phyloP scores from a whole-genome alignment of 2,797 vertebrate species.

The Betta splendens region DNA sequence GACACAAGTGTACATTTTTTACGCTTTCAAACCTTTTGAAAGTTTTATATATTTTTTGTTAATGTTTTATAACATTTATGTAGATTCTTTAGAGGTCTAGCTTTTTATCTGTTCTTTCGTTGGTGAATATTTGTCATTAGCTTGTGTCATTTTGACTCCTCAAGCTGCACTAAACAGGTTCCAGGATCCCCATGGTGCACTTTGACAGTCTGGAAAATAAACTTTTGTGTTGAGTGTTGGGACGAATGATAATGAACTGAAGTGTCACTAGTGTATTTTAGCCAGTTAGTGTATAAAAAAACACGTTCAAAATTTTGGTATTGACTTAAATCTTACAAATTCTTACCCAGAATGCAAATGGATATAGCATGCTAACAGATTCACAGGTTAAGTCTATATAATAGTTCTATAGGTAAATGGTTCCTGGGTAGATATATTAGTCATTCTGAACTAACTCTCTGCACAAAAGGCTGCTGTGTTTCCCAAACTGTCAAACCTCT shows the following conservation, averaged over 20 bases:
- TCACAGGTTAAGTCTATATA: too few species aligned
- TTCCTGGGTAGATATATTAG: too few species aligned
- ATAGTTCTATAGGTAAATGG: too few species aligned
- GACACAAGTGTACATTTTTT: conserved; percentile 75
- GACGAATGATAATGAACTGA: background rate
- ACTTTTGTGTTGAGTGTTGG: conserved; percentile 1
- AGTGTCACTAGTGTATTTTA: background rate
- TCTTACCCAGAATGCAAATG: too few species aligned
- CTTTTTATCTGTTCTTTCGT: conserved; percentile 12
- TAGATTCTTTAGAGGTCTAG: conserved; percentile 57
- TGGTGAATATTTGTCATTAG: conserved; percentile 52
- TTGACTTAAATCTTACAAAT: too few species aligned
- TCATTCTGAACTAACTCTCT: too few species aligned
- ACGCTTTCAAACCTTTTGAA: conserved; percentile 79
- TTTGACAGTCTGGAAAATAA: conserved; percentile 19
- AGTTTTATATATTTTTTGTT: conserved; percentile 83
- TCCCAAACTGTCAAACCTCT: conserved; percentile 17
- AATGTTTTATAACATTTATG: conserved; percentile 75
- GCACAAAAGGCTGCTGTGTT: background rate
- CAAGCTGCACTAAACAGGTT: conserved; percentile 29
- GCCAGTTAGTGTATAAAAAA: background rate
- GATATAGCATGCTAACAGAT: too few species aligned
- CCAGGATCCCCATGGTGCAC: conserved; percentile 11
- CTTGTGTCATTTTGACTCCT: conserved; percentile 43
- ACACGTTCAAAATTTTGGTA: too few species aligned